Evolutionary conservation across 2,113 vertebrate genomes (phyloP).

Genomic region (Phoxinus phoxinus): DNA sequence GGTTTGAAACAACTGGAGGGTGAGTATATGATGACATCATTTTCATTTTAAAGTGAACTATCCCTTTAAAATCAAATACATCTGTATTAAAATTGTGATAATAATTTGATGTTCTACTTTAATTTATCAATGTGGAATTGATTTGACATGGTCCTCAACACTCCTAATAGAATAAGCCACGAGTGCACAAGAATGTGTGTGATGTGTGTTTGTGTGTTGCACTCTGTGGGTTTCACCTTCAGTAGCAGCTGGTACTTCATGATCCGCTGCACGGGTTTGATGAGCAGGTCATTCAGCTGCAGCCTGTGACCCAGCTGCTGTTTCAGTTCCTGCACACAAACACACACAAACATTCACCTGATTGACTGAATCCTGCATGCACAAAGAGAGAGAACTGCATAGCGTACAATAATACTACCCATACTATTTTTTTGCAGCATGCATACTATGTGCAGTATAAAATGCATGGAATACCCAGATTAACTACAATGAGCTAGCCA

Average conservation of each 20-base stretch:
- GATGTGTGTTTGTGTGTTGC: constrained; percentile 4
- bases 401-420: not conserved
- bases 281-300: constrained; percentile 91
- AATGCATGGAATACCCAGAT: not conserved
- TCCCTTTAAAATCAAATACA: not conserved
- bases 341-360: constrained; percentile 50
- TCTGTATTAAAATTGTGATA: not conserved
- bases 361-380: not conserved
- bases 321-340: constrained; percentile 82
- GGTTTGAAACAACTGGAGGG: too few species aligned
- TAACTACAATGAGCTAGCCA: not conserved
- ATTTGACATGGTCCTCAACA: not conserved
- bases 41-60: too few species aligned
- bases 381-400: not conserved
- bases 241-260: constrained; percentile 95
- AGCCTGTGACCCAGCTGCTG: constrained; percentile 89
- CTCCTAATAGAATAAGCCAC: constrained; percentile 37
- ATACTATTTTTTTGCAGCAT: not conserved
- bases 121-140: not conserved
- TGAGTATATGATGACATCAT: too few species aligned
- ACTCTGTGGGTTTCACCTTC: constrained; percentile 81
- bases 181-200: constrained; percentile 39
- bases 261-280: constrained; percentile 93
- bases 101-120: not conserved
- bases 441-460: not conserved